Evolutionary conservation across 2,888 invertebrate species (phyloP), one percentile per base, ranked within the genome.

Genomic region (Cheilosia urbana): DNA sequence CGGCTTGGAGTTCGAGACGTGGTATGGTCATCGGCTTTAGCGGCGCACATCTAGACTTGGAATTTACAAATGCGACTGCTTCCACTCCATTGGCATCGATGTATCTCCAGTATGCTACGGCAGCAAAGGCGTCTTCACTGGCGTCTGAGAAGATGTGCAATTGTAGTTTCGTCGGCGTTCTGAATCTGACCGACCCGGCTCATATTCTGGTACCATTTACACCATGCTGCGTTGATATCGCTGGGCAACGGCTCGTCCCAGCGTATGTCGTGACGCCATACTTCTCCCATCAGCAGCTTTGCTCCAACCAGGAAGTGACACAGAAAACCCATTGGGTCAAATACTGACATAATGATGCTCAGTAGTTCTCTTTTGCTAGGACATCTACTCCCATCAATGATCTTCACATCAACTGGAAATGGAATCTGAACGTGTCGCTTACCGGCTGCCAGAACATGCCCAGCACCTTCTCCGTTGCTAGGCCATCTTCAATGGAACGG

Each of bases 371-470:
- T n/a, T n/a, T n/a, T n/a, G n/a, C n/a, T n/a, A n/a, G n/a, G n/a
- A n/a, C n/a, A n/a, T n/a, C 42, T 19, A 2, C 11, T 19, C 42
- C 79, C 34, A 65, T 84, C 11, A 57, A 51, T 53, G 30, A 82
- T 40, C 5, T 51, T 24, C n/a, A 27, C 15, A 30, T 76, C 69
- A 1, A 72, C 71, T 76, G 51, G 51, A 66, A 19, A 19, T 76
- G 17, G 63, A 34, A 81, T 1, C 15, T 58, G 7, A 89, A 83
- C 15, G 27, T 62, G 58, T 88, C 88, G 1, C 34, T 37, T 2
- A 17, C 1, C 2, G 79, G 34, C 17, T 87, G 63, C 89, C 88
- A 88, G 21, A 27, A 68, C 30, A 89, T 58, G 0, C 88, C 89
- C 15, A 89, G 60, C 1, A 87, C 66, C 27, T 79, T 76, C 17